These are phyloP conservation scores for Takifugu rubripes DNA, from an alignment of 2,797 vertebrate species.

Conservation along the genomic window DNA sequence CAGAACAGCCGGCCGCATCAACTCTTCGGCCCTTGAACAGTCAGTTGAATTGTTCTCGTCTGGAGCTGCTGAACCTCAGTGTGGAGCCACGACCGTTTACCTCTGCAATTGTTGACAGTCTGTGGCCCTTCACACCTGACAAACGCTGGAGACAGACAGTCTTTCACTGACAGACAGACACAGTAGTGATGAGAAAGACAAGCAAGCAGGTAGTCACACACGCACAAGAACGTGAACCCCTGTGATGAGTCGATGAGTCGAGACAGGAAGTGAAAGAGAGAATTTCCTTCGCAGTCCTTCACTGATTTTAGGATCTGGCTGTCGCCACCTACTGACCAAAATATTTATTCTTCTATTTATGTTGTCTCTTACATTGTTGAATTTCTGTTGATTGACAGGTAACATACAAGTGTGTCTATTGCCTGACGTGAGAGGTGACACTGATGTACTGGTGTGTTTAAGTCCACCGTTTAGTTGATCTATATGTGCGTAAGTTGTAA, in stretches of 20 bases:
- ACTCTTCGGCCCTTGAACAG: constrained; percentile 85
- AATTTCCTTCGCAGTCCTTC: background rate
- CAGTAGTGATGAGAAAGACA: background rate
- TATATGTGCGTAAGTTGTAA: no score
- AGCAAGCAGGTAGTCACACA: no score
- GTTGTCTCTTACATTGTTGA: background rate
- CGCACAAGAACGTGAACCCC: no score
- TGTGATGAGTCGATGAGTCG: no score
- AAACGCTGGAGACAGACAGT: constrained; percentile 94
- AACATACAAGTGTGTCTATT: no score
- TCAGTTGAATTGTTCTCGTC: constrained; percentile 86
- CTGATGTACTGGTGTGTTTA: no score
- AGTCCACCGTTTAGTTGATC: no score
- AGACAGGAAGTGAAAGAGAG: background rate
- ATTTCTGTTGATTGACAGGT: no score
- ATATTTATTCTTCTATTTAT: background rate
- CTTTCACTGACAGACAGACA: constrained; percentile 82
- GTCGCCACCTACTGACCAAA: no score
- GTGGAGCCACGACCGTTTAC: constrained; percentile 82
- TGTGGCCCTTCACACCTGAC: constrained; percentile 94
- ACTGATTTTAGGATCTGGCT: background rate
- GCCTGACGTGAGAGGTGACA: no score
- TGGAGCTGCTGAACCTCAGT: constrained; percentile 87
- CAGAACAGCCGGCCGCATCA: constrained; percentile 78
- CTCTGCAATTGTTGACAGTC: constrained; percentile 82